Percentiles rank a stretch among this genome's conserved stretches.
These are phyloP conservation scores for Malurus cyaneus DNA, from an alignment of 2,113 vertebrate genomes.

Conservation along the genomic window DNA sequence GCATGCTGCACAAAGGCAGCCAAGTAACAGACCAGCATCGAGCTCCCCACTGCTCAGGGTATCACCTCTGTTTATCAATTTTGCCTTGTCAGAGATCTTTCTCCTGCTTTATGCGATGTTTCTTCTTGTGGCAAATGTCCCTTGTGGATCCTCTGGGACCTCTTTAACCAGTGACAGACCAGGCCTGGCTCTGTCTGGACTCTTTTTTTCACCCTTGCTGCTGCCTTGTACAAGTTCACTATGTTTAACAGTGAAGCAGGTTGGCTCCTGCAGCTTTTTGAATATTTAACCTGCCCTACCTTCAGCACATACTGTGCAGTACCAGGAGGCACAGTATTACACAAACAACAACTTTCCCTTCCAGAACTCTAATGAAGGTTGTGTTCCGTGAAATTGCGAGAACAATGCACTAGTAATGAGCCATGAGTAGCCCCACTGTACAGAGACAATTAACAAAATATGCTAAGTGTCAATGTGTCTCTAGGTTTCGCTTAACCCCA, in stretches of 20 bases:
- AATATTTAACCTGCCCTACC: not conserved
- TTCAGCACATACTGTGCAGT: not conserved
- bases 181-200: not conserved
- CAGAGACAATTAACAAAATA: constrained; percentile 17
- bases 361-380: not conserved
- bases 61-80: not conserved
- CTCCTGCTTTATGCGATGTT: not conserved
- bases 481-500: not conserved
- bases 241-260: not conserved
- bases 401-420: not conserved
- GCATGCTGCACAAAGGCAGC: not conserved
- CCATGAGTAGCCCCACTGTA: not conserved
- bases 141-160: not conserved
- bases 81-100: not conserved
- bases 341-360: not conserved
- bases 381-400: not conserved
- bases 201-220: not conserved
- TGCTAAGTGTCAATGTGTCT: constrained; percentile 2
- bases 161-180: not conserved
- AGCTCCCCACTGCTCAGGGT: not conserved
- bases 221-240: not conserved
- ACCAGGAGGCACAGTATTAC: not conserved
- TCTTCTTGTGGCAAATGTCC: not conserved
- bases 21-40: not conserved
- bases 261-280: not conserved